Percentiles rank a stretch among this genome's conserved stretches.
Conservation (phyloP, 2,113 vertebrate genomes). For the Struthidea cinerea region DNA sequence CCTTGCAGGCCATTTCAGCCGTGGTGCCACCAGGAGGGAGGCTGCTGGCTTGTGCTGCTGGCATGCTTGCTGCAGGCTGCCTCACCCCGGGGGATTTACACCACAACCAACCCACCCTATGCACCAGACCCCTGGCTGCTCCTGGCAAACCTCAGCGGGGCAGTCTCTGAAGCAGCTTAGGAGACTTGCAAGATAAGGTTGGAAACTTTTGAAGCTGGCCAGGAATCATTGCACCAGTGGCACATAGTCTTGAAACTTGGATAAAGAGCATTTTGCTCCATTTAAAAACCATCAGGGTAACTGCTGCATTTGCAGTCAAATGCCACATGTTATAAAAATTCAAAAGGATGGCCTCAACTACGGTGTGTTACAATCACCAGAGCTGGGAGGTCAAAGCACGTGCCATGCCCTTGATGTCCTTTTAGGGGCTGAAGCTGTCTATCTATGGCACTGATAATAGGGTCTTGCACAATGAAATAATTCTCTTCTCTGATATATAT, state of each 20-base stretch:
- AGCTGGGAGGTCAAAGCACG: background rate
- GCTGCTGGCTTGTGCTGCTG: background rate
- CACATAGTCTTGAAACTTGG: background rate
- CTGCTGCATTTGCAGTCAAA: background rate
- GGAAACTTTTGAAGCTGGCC: background rate
- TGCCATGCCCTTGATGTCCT: background rate
- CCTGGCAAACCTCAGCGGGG: background rate
- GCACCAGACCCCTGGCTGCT: background rate
- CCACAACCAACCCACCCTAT: accelerated
- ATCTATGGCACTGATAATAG: background rate
- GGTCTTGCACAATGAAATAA: background rate
- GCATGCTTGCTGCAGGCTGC: background rate
- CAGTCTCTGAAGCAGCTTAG: background rate
- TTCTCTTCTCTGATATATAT: background rate
- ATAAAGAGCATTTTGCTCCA: background rate
- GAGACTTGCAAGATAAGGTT: background rate
- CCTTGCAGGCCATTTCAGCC: background rate
- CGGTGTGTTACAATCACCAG: background rate
- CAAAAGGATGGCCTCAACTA: background rate
- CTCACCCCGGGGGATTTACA: background rate
- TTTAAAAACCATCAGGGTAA: background rate
- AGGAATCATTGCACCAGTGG: background rate
- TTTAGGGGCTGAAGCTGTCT: background rate
- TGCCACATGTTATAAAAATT: background rate
- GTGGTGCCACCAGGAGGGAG: background rate